A percentile compares a stretch with the other conserved stretches of the same genome.
phyloP scores from a whole-genome alignment of 2,113 vertebrate genomes.

The Casuarius casuarius region DNA sequence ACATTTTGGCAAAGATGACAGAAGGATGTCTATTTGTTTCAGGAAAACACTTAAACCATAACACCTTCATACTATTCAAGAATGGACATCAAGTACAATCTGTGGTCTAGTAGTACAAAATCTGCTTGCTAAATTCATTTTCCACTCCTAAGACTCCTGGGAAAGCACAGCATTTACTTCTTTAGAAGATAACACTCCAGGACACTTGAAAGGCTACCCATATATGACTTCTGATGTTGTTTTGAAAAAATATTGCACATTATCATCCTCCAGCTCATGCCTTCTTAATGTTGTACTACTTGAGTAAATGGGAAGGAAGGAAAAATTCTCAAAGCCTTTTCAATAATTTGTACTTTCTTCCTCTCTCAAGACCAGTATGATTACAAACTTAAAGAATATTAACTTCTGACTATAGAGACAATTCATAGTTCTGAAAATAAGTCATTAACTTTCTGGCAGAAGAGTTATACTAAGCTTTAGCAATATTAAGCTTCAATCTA shows the following conservation, averaged over 20 bases:
- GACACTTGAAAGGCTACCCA: neutral
- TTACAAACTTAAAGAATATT: neutral
- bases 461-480: neutral
- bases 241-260: neutral
- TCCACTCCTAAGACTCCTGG: neutral
- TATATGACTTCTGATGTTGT: neutral
- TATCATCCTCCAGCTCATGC: neutral
- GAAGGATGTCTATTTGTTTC: neutral
- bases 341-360: neutral
- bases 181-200: neutral
- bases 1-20: neutral
- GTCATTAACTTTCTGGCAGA: neutral
- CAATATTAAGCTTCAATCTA: neutral
- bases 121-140: neutral
- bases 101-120: neutral
- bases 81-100: neutral
- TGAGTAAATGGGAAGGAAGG: neutral
- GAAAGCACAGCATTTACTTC: neutral
- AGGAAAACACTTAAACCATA: neutral
- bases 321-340: neutral
- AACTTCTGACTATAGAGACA: neutral
- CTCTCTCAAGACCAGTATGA: neutral
- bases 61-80: neutral
- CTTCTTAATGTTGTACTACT: neutral
- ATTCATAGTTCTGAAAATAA: neutral